Base-by-base conservation (phyloP, 2,113 vertebrate genomes). In the Cyrtonyx montezumae region DNA sequence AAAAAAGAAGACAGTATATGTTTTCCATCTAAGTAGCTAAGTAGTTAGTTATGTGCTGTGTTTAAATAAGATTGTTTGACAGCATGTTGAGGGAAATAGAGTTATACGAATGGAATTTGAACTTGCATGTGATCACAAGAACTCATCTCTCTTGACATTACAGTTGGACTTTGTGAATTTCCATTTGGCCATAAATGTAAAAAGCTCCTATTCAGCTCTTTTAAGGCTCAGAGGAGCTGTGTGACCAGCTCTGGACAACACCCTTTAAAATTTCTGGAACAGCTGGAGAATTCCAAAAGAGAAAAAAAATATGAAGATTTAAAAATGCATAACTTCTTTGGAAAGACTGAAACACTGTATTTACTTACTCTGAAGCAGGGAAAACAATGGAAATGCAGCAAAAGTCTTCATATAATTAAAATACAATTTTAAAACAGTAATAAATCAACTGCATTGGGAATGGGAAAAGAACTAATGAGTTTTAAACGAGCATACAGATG, bases 31-130 rank as follows among this genome's bases (percentile, higher is more conserved):
- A 49, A 90, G 61, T 63, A 63, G 46, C 26, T 36, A 90, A 81
- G 65, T 13, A 68, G 46, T 63, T 69, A 77, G 77, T 28, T 74
- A 63, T 26, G 34, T 43, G 40, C 43, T 67, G 21, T 32, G 36
- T 46, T 74, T 63, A 36, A 74, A 75, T 69, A 83, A 20, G 67
- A 46, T 3, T 40, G 73, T 45, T 48, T 90, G 67, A 87, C 78
- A 79, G 78, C 61, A 46, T 9, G 20, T 28, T 58, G 48, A 87
- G 23, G 55, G 43, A 87, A 83, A 48, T 30, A 36, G 2, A 83
- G 73, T 87, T 93, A 87, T 5, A 87, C 11, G 1, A 90, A 90
- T 83, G 91, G 87, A 90, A 90, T 93, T 74, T 87, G 83, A 90
- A 83, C 78, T 87, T 79, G 83, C 83, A 83, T n/a, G 55, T 90